Percentiles rank a stretch among this genome's conserved stretches.
Conservation (phyloP, 2,888 invertebrate genomes). For the Sclerodermus sp. region DNA sequence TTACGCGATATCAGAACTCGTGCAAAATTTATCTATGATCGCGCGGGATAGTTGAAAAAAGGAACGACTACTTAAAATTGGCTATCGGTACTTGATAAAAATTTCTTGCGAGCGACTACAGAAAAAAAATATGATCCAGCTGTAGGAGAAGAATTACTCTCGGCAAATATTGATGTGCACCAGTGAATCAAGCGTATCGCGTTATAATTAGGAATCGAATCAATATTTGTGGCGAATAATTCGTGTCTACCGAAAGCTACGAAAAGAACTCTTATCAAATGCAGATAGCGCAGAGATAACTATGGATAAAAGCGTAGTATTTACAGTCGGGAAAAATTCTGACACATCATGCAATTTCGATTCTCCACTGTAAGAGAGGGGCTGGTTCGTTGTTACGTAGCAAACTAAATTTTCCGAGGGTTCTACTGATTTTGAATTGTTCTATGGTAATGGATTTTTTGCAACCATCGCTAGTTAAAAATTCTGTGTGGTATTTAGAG, state of each 20-base stretch:
- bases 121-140: conserved; percentile 13
- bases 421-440: too few relatives aligned
- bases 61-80: not conserved
- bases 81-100: conserved; percentile 12
- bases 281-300: too few relatives aligned
- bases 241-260: conserved; percentile 9
- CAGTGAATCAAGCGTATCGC: not conserved
- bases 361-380: not conserved
- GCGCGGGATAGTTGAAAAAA: too few relatives aligned
- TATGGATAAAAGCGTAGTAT: not conserved
- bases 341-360: too few relatives aligned
- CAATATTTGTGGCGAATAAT: conserved; percentile 14
- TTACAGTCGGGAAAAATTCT: not conserved
- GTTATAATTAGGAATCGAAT: not conserved
- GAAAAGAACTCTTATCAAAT: too few relatives aligned
- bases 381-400: not conserved
- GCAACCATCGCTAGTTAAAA: too few relatives aligned
- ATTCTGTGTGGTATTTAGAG: too few relatives aligned
- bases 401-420: too few relatives aligned
- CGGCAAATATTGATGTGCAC: conserved; percentile 13
- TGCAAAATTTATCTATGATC: too few relatives aligned
- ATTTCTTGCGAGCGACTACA: conserved; percentile 8
- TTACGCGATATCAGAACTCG: too few relatives aligned
- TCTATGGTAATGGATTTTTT: too few relatives aligned
- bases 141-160: conserved; percentile 11